Base-by-base conservation (phyloP, 2,888 invertebrate species). In the Apamea anceps region DNA sequence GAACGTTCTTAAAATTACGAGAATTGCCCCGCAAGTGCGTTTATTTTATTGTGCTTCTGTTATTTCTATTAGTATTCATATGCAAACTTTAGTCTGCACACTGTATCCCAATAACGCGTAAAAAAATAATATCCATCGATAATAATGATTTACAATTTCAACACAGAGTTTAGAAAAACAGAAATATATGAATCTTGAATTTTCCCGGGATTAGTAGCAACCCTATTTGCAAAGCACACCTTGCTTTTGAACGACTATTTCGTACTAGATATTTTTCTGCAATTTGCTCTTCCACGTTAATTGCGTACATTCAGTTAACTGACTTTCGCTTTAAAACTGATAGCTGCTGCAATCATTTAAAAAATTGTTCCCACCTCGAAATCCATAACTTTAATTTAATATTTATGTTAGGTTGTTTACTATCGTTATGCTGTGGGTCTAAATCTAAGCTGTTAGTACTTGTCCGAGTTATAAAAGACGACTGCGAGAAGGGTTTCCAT, bases 401-500 rank as follows among this genome's bases (percentile, higher is more conserved):
- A 75, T 86, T 79, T 86, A 85, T 87, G 75, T 81, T 65, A 62
- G 68, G 62, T 66, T 79, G 74, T 86, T 78, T 79, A 86, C 68
- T 86, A 70, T 79, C 84, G 75, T 85, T 80, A 77, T 67, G 63
- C 81, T 51, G 28, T 73, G 77, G 45, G 57, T 77, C 67, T 87
- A 87, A 81, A 85, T 85, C 81, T 84, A 73, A 81, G 75, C 77
- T 85, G 87, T 84, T 80, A 84, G 87, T 77, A 75, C 81, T 85
- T 87, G 85, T 77, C 75, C 51, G 42, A 67, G 73, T 85, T 85
- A 87, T 81, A 85, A 85, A 85, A 81, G 85, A 85, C 60, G 85
- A 73, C 81, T 71, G 73, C 85, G 81, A 70, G 87, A 87, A 87
- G 73, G 81, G 87, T 85, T 87, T 85, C 85, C 87, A 87, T 85